A percentile compares a stretch with the other conserved stretches of the same genome.
Conservation (phyloP, 2,888 invertebrate genomes). For the Ectropis crepuscularia region DNA sequence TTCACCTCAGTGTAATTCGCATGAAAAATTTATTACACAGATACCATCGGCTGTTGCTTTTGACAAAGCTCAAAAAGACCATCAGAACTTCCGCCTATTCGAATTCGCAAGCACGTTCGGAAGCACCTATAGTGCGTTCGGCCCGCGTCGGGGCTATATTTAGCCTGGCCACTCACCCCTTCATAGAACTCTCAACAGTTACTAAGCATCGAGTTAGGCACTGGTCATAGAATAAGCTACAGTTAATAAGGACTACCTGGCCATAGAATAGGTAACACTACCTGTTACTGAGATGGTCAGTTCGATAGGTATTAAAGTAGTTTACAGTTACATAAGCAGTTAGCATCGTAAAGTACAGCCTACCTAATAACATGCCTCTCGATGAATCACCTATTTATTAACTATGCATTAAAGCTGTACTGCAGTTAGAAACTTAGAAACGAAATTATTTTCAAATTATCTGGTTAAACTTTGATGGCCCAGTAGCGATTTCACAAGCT, state of each 20-base stretch:
- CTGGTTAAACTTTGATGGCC: too few species aligned
- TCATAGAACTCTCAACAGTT: constrained; percentile 24
- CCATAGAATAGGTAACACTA: constrained; percentile 11
- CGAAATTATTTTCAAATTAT: too few species aligned
- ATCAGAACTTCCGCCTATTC: constrained; percentile 6
- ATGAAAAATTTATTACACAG: background rate
- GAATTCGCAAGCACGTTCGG: constrained; percentile 30
- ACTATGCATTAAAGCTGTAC: too few species aligned
- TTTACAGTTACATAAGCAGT: constrained; percentile 12
- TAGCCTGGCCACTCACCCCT: constrained; percentile 53
- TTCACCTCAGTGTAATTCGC: background rate
- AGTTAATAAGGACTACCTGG: background rate
- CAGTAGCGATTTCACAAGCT: too few species aligned
- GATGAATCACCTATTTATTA: background rate
- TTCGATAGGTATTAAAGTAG: constrained; percentile 6
- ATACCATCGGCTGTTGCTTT: background rate
- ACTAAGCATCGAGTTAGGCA: constrained; percentile 15
- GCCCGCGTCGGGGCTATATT: constrained; percentile 48
- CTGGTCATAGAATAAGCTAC: background rate
- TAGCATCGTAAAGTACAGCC: constrained; percentile 1
- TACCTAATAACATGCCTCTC: background rate
- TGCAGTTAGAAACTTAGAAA: too few species aligned
- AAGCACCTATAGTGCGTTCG: constrained; percentile 24
- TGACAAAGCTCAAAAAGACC: background rate
- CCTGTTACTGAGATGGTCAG: constrained; percentile 5